A percentile compares a stretch with the other conserved stretches of the same genome.
phyloP scores from a whole-genome alignment of 2,797 vertebrate genomes.

The Poecilia picta region DNA sequence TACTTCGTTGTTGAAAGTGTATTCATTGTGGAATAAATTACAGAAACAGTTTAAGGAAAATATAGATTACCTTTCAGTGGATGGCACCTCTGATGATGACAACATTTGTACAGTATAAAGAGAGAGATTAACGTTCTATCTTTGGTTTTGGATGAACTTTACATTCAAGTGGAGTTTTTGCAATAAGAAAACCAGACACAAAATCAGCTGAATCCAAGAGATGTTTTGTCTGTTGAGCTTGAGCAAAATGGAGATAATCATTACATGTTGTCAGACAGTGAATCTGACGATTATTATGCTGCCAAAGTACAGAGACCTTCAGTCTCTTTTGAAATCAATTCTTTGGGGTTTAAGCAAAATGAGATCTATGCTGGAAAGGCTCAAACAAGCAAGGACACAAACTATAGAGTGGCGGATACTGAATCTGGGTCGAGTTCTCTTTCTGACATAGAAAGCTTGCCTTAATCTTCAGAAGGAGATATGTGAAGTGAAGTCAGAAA shows the following conservation, averaged over 20 bases:
- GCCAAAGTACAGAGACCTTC: neutral
- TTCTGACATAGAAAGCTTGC: neutral
- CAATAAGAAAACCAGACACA: neutral
- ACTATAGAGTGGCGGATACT: neutral
- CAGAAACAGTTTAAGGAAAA: neutral
- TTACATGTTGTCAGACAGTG: neutral
- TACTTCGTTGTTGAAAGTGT: neutral
- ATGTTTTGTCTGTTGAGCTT: neutral
- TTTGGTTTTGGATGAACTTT: neutral
- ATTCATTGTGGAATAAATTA: neutral
- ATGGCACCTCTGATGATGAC: neutral
- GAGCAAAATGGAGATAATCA: neutral
- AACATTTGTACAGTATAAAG: neutral
- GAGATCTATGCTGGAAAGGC: neutral
- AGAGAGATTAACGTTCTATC: neutral
- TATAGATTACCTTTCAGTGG: neutral
- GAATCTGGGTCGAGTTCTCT: neutral
- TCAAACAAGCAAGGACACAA: neutral
- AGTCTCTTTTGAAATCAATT: neutral
- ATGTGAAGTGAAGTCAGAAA: neutral
- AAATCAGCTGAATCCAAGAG: neutral
- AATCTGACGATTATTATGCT: neutral
- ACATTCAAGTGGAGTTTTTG: neutral
- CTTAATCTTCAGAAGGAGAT: neutral
- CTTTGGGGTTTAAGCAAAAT: neutral